Percentiles rank a stretch among this genome's conserved stretches.
These are phyloP conservation scores for Propithecus perrieri DNA, from an alignment of 2,797 vertebrate genomes.

Conservation along the genomic window DNA sequence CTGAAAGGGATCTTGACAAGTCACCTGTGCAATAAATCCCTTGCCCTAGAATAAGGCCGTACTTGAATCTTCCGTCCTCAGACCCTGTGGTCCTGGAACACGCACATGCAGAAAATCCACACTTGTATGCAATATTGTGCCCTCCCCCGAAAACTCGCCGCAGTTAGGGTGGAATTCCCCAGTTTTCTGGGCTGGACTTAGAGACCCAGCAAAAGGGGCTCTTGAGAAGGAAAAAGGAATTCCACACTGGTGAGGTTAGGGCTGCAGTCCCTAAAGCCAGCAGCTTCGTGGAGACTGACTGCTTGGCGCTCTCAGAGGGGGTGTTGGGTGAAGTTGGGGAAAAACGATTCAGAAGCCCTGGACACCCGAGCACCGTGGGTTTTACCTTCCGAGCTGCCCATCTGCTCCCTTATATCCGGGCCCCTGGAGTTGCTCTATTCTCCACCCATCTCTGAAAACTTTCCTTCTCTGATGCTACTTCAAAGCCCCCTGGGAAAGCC, in stretches of 20 bases:
- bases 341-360: background rate
- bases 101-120: background rate
- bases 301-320: background rate
- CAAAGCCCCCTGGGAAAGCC: slow-evolving; percentile 84
- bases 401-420: background rate
- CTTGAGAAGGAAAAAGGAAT: slow-evolving; percentile 66
- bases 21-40: background rate
- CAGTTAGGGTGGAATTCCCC: slow-evolving; percentile 40
- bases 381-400: background rate
- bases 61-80: background rate
- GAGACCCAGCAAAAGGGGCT: slow-evolving; percentile 23
- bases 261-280: background rate
- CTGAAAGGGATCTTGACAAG: background rate
- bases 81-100: background rate
- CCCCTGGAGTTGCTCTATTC: background rate
- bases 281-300: background rate
- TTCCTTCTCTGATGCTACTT: slow-evolving; percentile 71
- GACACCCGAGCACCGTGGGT: accelerated
- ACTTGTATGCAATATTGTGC: background rate
- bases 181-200: background rate
- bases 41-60: background rate
- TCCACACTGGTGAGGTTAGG: slow-evolving; percentile 50
- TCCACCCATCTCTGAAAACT: slow-evolving; percentile 60
- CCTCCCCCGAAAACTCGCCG: background rate
- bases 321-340: background rate